Conservation (phyloP, 2,113 vertebrate genomes). For the Geococcyx californianus region DNA sequence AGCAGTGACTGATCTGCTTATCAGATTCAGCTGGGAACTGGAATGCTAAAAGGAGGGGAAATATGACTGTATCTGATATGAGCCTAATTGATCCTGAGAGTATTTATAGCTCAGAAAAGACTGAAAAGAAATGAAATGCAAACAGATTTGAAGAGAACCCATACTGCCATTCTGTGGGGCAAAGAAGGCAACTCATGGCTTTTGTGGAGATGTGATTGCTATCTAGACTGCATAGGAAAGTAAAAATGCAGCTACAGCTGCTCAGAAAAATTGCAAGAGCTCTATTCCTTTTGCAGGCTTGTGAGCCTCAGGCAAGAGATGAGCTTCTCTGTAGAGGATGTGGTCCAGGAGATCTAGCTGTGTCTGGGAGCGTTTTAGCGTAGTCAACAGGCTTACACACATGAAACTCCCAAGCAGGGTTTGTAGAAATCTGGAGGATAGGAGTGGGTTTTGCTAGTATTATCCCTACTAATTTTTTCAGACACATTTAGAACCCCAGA, state of each 20-base stretch:
- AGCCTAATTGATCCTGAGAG: neutral
- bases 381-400: neutral
- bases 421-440: neutral
- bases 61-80: slow-evolving; percentile 26
- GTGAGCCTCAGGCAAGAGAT: neutral
- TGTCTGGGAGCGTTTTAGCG: fast-evolving
- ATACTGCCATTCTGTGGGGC: neutral
- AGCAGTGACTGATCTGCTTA: slow-evolving; percentile 61
- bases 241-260: neutral
- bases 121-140: neutral
- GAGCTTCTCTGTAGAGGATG: neutral
- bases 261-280: neutral
- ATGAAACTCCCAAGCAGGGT: neutral
- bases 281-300: fast-evolving
- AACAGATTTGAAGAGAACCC: neutral
- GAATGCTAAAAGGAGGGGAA: slow-evolving; percentile 54
- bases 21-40: slow-evolving; percentile 61
- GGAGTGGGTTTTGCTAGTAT: neutral
- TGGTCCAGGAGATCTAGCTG: neutral
- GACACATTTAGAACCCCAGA: neutral
- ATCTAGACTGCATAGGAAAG: neutral
- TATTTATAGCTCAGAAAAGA: slow-evolving; percentile 12
- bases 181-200: neutral
- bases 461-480: neutral
- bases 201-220: neutral